Evolutionary conservation across 2,797 vertebrate genomes (phyloP).

Genomic region (Amniataba percoides): DNA sequence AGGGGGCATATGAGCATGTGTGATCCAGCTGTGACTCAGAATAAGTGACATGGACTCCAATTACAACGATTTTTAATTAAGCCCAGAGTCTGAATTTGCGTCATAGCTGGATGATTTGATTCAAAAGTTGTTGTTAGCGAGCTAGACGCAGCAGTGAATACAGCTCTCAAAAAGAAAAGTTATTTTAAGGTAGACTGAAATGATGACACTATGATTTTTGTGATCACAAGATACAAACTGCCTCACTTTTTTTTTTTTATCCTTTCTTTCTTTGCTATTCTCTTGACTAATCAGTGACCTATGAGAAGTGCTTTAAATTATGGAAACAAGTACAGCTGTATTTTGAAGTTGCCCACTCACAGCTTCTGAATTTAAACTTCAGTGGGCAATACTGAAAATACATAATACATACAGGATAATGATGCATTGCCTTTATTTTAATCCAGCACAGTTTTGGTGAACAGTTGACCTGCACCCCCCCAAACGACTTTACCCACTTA

Average conservation of each 20-base stretch:
- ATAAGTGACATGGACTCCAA: neutral
- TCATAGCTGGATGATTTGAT: neutral
- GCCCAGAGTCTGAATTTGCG: neutral
- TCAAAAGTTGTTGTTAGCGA: neutral
- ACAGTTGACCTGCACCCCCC: too few species aligned
- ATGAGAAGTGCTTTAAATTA: neutral
- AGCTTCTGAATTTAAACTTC: neutral
- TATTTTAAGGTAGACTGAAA: neutral
- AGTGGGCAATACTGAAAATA: neutral
- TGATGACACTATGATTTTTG: neutral
- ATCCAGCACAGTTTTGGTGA: neutral
- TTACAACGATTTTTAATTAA: neutral
- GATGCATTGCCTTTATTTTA: neutral
- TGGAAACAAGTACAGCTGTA: neutral
- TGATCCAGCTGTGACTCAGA: constrained; percentile 21
- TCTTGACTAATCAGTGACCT: neutral
- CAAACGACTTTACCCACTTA: too few species aligned
- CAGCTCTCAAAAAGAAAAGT: neutral
- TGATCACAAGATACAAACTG: too few species aligned
- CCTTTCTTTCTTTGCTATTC: too few species aligned
- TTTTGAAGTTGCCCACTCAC: neutral
- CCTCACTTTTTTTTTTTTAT: neutral
- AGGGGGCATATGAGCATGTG: neutral
- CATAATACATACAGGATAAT: neutral
- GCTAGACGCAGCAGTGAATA: neutral